Evolutionary conservation across 2,797 vertebrate species (phyloP).

Genomic region (Knipowitschia caucasica): DNA sequence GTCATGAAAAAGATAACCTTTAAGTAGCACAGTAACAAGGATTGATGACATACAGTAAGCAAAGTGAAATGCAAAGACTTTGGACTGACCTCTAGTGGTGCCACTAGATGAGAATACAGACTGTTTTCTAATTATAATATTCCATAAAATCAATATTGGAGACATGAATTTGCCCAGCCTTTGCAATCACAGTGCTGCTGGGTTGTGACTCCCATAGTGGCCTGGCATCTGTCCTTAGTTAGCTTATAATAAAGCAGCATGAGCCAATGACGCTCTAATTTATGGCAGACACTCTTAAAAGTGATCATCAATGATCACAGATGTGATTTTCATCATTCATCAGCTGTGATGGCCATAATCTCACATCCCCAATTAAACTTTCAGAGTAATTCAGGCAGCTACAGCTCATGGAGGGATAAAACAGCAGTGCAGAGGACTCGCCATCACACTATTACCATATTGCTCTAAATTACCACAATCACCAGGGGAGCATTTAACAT

Average conservation of each 20-base stretch:
- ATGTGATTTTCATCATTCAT: slow-evolving; percentile 58
- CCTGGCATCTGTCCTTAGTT: slow-evolving; percentile 21
- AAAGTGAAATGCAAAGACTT: not conserved
- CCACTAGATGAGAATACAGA: too few relatives aligned
- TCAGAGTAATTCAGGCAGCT: slow-evolving; percentile 57
- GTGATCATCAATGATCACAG: slow-evolving; percentile 60
- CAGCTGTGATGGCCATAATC: slow-evolving; percentile 44
- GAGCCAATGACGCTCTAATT: slow-evolving; percentile 39
- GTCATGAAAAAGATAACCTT: too few relatives aligned
- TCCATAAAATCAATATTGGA: not conserved
- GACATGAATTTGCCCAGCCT: not conserved
- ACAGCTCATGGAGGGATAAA: slow-evolving; percentile 56
- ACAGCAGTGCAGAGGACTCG: slow-evolving; percentile 47
- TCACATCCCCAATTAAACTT: slow-evolving; percentile 62
- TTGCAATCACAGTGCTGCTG: not conserved
- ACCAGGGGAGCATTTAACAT: slow-evolving; percentile 68
- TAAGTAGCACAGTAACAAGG: too few relatives aligned
- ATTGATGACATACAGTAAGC: too few relatives aligned
- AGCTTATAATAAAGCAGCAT: slow-evolving; percentile 39
- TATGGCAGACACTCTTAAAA: slow-evolving; percentile 44
- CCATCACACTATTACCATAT: slow-evolving; percentile 70
- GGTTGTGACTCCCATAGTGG: not conserved
- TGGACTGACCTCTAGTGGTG: not conserved
- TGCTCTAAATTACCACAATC: slow-evolving; percentile 70
- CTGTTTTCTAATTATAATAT: not conserved